These are phyloP conservation scores for Meriones psammophilus DNA, from an alignment of 2,797 vertebrate species.

Conservation along the genomic window DNA sequence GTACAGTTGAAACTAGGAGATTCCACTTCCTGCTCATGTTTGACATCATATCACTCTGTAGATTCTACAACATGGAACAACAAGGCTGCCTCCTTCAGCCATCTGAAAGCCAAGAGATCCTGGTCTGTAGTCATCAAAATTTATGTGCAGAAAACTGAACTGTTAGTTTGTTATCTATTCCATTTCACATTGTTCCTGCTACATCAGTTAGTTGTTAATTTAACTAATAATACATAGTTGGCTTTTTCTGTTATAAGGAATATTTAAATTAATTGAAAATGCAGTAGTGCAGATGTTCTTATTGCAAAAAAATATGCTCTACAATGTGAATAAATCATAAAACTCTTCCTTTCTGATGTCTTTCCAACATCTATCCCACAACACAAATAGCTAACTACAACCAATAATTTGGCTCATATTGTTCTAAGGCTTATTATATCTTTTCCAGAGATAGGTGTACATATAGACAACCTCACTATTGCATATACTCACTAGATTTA, in stretches of 20 bases:
- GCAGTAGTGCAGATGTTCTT: not conserved
- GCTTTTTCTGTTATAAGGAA: not conserved
- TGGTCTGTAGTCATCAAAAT: not conserved
- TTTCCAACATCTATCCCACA: not conserved
- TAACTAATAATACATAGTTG: not conserved
- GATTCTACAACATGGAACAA: not conserved
- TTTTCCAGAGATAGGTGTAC: not conserved
- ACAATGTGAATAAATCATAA: not conserved
- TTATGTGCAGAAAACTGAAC: not conserved
- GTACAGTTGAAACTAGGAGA: not conserved
- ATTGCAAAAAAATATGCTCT: not conserved
- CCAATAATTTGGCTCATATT: not conserved
- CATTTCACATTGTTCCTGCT: not conserved
- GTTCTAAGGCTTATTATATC: not conserved
- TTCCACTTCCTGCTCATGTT: not conserved
- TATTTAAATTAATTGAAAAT: slow-evolving; percentile 30
- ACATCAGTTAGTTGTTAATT: not conserved
- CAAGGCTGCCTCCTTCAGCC: not conserved
- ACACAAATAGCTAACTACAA: not conserved
- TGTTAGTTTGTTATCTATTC: not conserved
- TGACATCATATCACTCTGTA: not conserved
- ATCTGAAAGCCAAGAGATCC: not conserved
- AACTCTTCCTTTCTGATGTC: not conserved
- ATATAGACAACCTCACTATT: not conserved
- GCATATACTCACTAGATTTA: not conserved